A percentile compares a stretch with the other conserved stretches of the same genome.
These are phyloP conservation scores for Engystomops pustulosus DNA, from an alignment of 2,113 vertebrate genomes.

Conservation along the genomic window DNA sequence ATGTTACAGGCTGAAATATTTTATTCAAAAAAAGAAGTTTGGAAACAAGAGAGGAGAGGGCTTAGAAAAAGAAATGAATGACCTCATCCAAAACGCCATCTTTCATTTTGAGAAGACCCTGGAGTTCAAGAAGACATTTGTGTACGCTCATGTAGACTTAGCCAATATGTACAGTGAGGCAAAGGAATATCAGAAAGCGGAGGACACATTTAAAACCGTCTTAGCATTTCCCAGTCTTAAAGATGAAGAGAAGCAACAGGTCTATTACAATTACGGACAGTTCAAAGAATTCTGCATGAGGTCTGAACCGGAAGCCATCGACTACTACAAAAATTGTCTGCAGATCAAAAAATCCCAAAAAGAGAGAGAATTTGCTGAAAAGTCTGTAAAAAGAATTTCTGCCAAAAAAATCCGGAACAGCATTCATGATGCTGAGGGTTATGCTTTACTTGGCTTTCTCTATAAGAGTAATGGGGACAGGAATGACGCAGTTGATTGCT, in stretches of 20 bases:
- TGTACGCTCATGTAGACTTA: slow-evolving; percentile 68
- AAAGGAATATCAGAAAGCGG: slow-evolving; percentile 67
- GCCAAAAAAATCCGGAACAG: slow-evolving; percentile 54
- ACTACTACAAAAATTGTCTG: slow-evolving; percentile 70
- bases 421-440: slow-evolving; percentile 59
- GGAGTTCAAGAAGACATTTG: slow-evolving; percentile 59
- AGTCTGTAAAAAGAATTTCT: slow-evolving; percentile 64
- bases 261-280: slow-evolving; percentile 68
- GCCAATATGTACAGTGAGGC: slow-evolving; percentile 67
- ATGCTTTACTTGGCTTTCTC: slow-evolving; percentile 66
- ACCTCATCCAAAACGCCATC: background rate
- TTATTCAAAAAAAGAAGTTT: too few species aligned
- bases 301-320: slow-evolving; percentile 71
- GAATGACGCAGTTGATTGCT: slow-evolving; percentile 66
- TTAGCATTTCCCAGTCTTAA: slow-evolving; percentile 61
- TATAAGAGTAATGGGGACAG: slow-evolving; percentile 59
- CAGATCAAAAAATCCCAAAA: slow-evolving; percentile 63
- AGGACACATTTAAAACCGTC: slow-evolving; percentile 70
- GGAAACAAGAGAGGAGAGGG: too few species aligned
- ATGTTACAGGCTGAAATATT: slow-evolving; percentile 64
- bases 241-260: slow-evolving; percentile 64
- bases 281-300: slow-evolving; percentile 66
- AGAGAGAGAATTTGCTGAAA: slow-evolving; percentile 45
- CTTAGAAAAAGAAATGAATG: background rate
- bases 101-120: slow-evolving; percentile 62